These are phyloP conservation scores for Epinotia bilunana DNA, from an alignment of 2,888 invertebrate species.

Conservation along the genomic window DNA sequence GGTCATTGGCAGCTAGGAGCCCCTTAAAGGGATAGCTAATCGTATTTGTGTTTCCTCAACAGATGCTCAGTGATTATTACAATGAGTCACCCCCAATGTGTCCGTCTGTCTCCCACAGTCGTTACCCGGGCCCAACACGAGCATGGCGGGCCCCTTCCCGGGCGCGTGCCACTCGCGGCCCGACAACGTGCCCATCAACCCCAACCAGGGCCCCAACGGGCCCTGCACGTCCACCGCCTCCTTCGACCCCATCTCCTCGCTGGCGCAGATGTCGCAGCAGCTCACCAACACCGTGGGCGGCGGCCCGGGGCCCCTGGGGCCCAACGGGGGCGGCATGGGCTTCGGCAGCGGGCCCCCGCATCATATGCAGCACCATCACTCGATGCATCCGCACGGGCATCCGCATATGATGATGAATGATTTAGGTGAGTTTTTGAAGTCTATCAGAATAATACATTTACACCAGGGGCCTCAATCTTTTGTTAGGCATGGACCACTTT, in stretches of 20 bases:
- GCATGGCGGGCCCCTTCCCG: conserved; percentile 82
- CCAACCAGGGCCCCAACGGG: conserved; percentile 82
- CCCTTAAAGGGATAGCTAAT: too few relatives aligned
- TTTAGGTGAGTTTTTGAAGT: conserved; percentile 66
- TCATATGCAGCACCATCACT: conserved; percentile 80
- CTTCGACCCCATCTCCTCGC: conserved; percentile 96
- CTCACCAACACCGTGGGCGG: conserved; percentile 89
- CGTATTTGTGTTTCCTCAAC: too few relatives aligned
- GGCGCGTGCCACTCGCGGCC: conserved; percentile 79
- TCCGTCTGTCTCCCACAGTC: conserved; percentile 66
- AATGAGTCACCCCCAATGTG: too few relatives aligned
- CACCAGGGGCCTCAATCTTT: too few relatives aligned
- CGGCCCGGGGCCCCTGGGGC: conserved; percentile 72
- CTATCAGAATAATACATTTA: too few relatives aligned
- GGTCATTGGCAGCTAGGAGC: too few relatives aligned
- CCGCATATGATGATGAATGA: conserved; percentile 84
- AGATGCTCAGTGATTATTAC: too few relatives aligned
- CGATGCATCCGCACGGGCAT: conserved; percentile 78
- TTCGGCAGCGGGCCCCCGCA: conserved; percentile 71
- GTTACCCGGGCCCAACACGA: conserved; percentile 79
- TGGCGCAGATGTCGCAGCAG: conserved; percentile 98
- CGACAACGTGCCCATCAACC: conserved; percentile 80
- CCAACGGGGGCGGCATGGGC: conserved; percentile 68
- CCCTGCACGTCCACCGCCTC: conserved; percentile 84
- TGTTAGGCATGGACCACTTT: too few relatives aligned